A percentile compares a stretch with the other conserved stretches of the same genome.
Evolutionary conservation across 2,888 invertebrate genomes (phyloP).

Genomic region (Willowsia nigromaculata): DNA sequence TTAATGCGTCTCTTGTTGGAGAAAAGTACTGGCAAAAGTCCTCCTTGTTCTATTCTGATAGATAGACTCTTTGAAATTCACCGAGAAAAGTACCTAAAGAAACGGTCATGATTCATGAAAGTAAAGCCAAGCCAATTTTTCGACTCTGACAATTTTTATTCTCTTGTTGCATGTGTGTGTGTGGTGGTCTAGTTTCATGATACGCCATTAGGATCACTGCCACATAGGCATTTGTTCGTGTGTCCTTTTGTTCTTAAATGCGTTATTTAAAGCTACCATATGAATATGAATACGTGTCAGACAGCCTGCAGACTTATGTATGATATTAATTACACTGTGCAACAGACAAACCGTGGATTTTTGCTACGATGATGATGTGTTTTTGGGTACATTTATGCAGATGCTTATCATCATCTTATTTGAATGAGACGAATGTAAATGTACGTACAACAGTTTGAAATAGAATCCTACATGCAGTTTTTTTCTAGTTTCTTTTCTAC

Average conservation of each 20-base stretch:
- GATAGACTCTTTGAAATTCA: background rate
- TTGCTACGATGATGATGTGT: too few species aligned
- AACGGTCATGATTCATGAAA: background rate
- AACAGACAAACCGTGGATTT: background rate
- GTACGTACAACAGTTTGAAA: too few species aligned
- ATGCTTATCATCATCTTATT: background rate
- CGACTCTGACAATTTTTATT: background rate
- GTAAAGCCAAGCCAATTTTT: background rate
- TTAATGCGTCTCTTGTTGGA: background rate
- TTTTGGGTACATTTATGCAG: background rate
- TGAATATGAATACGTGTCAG: background rate
- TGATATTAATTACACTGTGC: background rate
- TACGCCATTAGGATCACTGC: background rate
- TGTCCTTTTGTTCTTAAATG: background rate
- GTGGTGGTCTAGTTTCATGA: background rate
- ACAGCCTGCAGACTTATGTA: background rate
- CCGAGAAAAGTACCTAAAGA: background rate
- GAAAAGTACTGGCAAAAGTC: background rate
- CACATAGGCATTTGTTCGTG: background rate
- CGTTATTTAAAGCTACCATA: background rate
- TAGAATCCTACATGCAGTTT: too few species aligned
- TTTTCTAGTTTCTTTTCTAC: too few species aligned
- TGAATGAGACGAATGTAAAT: background rate
- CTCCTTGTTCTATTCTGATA: background rate
- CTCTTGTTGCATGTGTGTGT: constrained; percentile 1